Evolutionary conservation across 37 sponge, comb jelly and placozoan genomes (phyloP), one percentile per base, ranked within the genome.

Genomic region (Geodia barretti): DNA sequence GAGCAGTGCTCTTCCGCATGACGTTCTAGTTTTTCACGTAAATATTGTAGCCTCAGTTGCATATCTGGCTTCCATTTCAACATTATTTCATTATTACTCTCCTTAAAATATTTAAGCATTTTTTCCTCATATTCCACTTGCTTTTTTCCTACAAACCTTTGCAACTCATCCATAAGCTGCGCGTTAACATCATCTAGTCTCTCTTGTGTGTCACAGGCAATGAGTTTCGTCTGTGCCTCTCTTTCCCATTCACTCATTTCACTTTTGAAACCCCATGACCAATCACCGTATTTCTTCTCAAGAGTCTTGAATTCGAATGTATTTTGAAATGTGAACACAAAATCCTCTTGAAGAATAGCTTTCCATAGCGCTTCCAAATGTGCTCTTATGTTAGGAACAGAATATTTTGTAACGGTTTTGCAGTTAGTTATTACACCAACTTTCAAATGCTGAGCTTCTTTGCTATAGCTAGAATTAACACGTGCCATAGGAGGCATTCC

Each of bases 401-500:
- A 3, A 76, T 38, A 2, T 62, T 35, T 4, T 38, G 14, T 29
- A 34, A 63, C 24, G 29, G 77, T n/a, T 34, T 23, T 61, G 19
- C 38, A 3, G 77, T 23, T 4, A 76, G 23, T 3, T 76, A 20
- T 29, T 76, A 70, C 17, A 35, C 36, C 7, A 31, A 64, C 4
- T 25, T 35, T 62, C 39, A 83, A 63, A 3, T 2, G 39, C 30
- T 62, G 30, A 37, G 83, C 76, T 62, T 74, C 63, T 21, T 64
- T n/a, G 25, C 43, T 76, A 28, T 84, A 84, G 36, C 70, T 77
- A 60, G 70, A 60, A 32, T 40, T 67, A 23, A 76, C 68, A 17
- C 60, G 76, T 30, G 84, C 68, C 84, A 84, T 84, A 64, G 84
- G 84, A 65, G 77, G 84, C 24, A 40, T 47, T 66, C 84, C 84